Evolutionary conservation across 2,888 invertebrate species (phyloP).

Genomic region (Monopis laevigella): DNA sequence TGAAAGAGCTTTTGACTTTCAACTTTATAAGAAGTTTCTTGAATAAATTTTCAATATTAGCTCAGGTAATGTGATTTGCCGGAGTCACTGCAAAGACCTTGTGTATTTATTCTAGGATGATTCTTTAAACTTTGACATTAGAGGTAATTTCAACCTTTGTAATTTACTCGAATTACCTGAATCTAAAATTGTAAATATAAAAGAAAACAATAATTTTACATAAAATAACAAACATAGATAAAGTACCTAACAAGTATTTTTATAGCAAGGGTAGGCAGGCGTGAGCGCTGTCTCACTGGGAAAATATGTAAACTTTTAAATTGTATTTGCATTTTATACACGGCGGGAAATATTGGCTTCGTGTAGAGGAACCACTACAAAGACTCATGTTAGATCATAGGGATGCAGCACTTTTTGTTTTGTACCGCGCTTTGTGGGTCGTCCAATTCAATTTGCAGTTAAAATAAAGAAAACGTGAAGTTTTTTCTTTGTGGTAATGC

Average conservation of each 20-base stretch:
- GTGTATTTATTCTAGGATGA: conserved; percentile 11
- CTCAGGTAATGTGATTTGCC: conserved; percentile 41
- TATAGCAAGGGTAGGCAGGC: no score
- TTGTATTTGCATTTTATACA: conserved; percentile 64
- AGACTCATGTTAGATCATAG: conserved; percentile 33
- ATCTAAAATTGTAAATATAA: no score
- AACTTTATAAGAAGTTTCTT: conserved; percentile 46
- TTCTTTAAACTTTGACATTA: no score
- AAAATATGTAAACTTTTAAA: conserved; percentile 63
- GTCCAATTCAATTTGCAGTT: conserved; percentile 16
- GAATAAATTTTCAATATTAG: conserved; percentile 47
- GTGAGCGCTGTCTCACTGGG: conserved; percentile 42
- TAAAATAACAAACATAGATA: no score
- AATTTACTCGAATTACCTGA: no score
- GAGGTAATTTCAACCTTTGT: no score
- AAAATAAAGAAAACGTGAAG: conserved; percentile 3
- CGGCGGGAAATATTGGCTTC: conserved; percentile 52
- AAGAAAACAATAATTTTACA: no score
- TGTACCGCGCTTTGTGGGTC: conserved; percentile 8
- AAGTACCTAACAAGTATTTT: no score
- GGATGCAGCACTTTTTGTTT: conserved; percentile 10
- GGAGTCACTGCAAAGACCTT: conserved; percentile 28
- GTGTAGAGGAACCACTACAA: conserved; percentile 36
- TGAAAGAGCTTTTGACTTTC: conserved; percentile 43
- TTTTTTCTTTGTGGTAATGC: conserved; percentile 4